phyloP scores from a whole-genome alignment of 2,888 invertebrate genomes.

The Zonitis immaculata region DNA sequence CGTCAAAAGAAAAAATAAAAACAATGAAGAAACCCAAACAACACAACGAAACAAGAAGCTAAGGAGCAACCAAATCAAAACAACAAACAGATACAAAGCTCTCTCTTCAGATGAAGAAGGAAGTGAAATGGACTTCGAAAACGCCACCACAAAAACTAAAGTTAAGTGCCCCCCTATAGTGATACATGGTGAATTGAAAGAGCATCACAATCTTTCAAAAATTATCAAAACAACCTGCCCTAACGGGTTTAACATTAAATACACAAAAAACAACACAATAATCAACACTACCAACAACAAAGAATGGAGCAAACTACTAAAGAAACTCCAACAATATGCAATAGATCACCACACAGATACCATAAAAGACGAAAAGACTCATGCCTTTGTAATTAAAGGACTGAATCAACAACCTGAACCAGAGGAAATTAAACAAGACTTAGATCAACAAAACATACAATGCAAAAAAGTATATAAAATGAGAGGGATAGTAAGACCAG shows the following conservation, averaged over 20 bases:
- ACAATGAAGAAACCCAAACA: no score
- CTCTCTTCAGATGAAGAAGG: no score
- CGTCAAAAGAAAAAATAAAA: no score
- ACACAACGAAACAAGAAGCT: no score
- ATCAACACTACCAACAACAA: background rate
- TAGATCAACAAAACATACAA: background rate
- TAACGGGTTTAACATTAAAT: background rate
- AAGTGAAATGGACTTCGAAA: no score
- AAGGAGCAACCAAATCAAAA: no score
- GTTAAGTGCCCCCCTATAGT: no score
- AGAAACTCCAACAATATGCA: background rate
- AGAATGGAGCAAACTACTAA: background rate
- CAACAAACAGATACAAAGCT: no score
- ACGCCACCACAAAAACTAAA: no score
- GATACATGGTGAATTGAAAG: no score
- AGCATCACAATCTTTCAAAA: no score
- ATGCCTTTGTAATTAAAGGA: constrained; percentile 6
- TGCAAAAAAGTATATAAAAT: background rate
- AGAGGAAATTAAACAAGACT: background rate
- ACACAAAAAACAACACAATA: constrained; percentile 1
- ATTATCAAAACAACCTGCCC: no score
- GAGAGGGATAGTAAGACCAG: background rate
- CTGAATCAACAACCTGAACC: background rate
- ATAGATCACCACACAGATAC: constrained; percentile 4
- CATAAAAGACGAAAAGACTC: constrained; percentile 1